Percentiles rank a stretch among this genome's conserved stretches.
These are phyloP conservation scores for Zele albiditarsus DNA, from an alignment of 2,888 invertebrate species.

Conservation along the genomic window DNA sequence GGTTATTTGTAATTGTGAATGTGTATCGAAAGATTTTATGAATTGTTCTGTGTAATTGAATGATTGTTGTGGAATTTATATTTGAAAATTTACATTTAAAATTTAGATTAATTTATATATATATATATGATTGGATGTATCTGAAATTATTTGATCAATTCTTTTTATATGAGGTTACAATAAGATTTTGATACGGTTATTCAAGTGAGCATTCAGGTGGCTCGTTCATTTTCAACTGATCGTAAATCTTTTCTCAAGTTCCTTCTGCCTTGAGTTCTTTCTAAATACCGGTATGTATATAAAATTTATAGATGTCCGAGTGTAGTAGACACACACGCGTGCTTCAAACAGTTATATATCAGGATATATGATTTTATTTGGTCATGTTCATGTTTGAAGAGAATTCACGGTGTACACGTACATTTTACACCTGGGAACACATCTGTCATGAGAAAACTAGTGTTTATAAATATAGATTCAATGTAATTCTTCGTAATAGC, in stretches of 20 bases:
- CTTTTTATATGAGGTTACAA: background rate
- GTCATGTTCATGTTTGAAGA: conserved; percentile 9
- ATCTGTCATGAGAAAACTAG: conserved; percentile 57
- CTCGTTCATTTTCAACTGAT: conserved; percentile 40
- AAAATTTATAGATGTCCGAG: background rate
- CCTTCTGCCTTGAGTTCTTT: background rate
- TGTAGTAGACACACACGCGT: background rate
- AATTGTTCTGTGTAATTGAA: no score
- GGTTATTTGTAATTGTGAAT: no score
- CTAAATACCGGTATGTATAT: background rate
- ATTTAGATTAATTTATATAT: no score
- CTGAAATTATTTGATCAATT: conserved; percentile 1
- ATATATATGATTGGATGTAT: background rate
- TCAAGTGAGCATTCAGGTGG: conserved; percentile 36
- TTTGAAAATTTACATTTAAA: no score
- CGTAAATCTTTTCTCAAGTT: conserved; percentile 32
- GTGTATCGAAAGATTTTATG: no score
- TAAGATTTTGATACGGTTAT: conserved; percentile 35
- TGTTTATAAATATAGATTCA: conserved; percentile 38
- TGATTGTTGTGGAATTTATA: no score
- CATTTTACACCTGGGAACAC: conserved; percentile 62
- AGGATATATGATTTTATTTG: conserved; percentile 17
- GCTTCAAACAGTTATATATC: background rate
- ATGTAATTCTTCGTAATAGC: conserved; percentile 69
- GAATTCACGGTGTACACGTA: background rate